phyloP scores from a whole-genome alignment of 2,113 vertebrate genomes.

The Caloenas nicobarica region DNA sequence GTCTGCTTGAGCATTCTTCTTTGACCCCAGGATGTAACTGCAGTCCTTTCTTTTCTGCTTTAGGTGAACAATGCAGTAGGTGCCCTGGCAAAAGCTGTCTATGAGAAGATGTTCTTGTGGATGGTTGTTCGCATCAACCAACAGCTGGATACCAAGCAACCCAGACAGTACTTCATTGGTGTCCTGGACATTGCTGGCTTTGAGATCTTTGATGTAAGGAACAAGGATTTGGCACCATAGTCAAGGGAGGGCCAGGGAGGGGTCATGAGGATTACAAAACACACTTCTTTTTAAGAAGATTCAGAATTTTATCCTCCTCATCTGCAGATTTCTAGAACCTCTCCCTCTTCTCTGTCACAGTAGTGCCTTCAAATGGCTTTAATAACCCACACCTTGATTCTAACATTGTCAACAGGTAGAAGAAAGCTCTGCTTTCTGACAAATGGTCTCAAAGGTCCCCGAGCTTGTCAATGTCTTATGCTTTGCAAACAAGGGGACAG shows the following conservation, averaged over 20 bases:
- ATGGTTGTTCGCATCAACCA: constrained; percentile 80
- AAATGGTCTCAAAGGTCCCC: background rate
- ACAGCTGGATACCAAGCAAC: constrained; percentile 78
- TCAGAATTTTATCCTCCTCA: background rate
- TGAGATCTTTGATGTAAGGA: constrained; percentile 80
- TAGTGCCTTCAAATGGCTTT: background rate
- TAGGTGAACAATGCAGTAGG: constrained; percentile 78
- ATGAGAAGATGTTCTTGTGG: constrained; percentile 83
- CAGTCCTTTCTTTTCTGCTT: background rate
- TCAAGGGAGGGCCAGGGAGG: background rate
- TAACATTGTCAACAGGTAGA: background rate
- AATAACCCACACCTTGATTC: background rate
- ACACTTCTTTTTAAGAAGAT: background rate
- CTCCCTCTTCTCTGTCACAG: background rate
- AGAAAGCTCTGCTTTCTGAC: background rate
- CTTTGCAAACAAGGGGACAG: background rate
- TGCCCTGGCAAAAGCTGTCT: constrained; percentile 82
- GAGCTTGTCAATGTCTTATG: background rate
- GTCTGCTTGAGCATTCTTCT: background rate
- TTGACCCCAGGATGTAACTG: background rate
- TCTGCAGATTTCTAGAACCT: background rate
- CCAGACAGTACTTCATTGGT: constrained; percentile 81
- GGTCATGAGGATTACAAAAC: background rate
- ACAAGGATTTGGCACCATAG: background rate
- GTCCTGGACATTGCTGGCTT: constrained; percentile 81